These are phyloP conservation scores for Sinonovacula constricta DNA, from an alignment of 1,140 invertebrate genomes.

Conservation along the genomic window DNA sequence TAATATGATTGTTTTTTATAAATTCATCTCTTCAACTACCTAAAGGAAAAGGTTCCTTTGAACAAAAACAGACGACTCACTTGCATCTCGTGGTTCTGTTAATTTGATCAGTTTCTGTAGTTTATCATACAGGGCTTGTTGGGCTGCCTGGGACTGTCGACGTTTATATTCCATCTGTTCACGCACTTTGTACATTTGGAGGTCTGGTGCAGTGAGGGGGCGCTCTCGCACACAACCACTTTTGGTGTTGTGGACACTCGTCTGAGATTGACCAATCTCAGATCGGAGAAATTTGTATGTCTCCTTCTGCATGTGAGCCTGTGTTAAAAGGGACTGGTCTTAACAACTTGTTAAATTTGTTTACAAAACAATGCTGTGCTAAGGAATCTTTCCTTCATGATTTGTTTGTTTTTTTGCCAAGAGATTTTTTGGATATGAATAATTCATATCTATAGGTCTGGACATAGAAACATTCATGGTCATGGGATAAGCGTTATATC, in stretches of 20 bases:
- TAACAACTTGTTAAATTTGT: too few relatives aligned
- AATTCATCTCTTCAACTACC: too few relatives aligned
- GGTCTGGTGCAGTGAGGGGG: constrained; percentile 69
- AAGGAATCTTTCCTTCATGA: too few relatives aligned
- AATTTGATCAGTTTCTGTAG: constrained; percentile 46
- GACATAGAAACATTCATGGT: too few relatives aligned
- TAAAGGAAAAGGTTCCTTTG: not conserved
- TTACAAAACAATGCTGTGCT: too few relatives aligned
- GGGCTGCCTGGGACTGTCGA: constrained; percentile 29
- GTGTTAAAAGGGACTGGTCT: constrained; percentile 16
- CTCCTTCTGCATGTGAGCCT: constrained; percentile 67
- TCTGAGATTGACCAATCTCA: constrained; percentile 66
- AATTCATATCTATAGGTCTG: too few relatives aligned
- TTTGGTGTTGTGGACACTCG: constrained; percentile 64
- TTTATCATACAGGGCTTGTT: constrained; percentile 33
- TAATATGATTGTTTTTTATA: too few relatives aligned
- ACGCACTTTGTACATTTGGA: constrained; percentile 43
- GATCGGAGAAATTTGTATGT: constrained; percentile 64
- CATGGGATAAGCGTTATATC: too few relatives aligned
- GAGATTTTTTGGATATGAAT: too few relatives aligned
- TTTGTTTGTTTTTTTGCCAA: too few relatives aligned
- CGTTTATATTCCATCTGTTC: constrained; percentile 44
- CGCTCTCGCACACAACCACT: constrained; percentile 68
- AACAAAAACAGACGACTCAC: constrained; percentile 3
- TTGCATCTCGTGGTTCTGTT: constrained; percentile 44